phyloP scores from a whole-genome alignment of 2,888 invertebrate species.

The Tachystola acroxantha region DNA sequence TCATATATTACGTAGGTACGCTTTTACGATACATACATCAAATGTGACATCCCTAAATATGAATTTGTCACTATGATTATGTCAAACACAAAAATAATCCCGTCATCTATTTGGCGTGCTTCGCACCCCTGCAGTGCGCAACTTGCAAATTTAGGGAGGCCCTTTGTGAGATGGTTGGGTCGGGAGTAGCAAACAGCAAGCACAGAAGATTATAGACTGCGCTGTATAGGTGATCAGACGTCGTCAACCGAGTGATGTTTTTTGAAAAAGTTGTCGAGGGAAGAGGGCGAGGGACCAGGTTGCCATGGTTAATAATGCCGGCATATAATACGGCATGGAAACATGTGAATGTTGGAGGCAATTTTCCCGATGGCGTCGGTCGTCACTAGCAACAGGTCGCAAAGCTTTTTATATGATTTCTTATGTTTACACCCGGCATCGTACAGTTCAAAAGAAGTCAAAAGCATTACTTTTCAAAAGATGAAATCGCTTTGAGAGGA shows the following conservation, averaged over 20 bases:
- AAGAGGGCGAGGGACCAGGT: slow-evolving; percentile 50
- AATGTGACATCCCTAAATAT: slow-evolving; percentile 64
- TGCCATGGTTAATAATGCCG: slow-evolving; percentile 72
- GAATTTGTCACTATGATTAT: slow-evolving; percentile 78
- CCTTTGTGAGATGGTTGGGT: slow-evolving; percentile 26
- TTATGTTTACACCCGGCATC: slow-evolving; percentile 31
- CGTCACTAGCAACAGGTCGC: slow-evolving; percentile 63
- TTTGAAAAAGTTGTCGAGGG: slow-evolving; percentile 52
- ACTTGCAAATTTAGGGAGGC: slow-evolving; percentile 68
- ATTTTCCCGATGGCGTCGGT: slow-evolving; percentile 30
- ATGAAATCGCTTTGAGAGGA: slow-evolving; percentile 33
- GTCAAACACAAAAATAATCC: slow-evolving; percentile 78
- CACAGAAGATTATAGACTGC: slow-evolving; percentile 64
- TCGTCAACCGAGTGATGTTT: slow-evolving; percentile 56
- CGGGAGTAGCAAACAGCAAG: slow-evolving; percentile 47
- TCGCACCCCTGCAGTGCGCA: slow-evolving; percentile 58
- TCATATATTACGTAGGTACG: slow-evolving; percentile 5
- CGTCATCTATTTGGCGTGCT: slow-evolving; percentile 72
- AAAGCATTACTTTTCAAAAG: slow-evolving; percentile 36
- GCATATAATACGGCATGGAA: slow-evolving; percentile 39
- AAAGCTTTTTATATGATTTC: slow-evolving; percentile 48
- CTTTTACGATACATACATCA: slow-evolving; percentile 37
- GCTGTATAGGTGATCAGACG: slow-evolving; percentile 70
- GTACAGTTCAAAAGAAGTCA: slow-evolving; percentile 35
- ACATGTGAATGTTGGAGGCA: slow-evolving; percentile 34